phyloP scores from a whole-genome alignment of 2,113 vertebrate species.

The Cyphomyrus discorhynchus region DNA sequence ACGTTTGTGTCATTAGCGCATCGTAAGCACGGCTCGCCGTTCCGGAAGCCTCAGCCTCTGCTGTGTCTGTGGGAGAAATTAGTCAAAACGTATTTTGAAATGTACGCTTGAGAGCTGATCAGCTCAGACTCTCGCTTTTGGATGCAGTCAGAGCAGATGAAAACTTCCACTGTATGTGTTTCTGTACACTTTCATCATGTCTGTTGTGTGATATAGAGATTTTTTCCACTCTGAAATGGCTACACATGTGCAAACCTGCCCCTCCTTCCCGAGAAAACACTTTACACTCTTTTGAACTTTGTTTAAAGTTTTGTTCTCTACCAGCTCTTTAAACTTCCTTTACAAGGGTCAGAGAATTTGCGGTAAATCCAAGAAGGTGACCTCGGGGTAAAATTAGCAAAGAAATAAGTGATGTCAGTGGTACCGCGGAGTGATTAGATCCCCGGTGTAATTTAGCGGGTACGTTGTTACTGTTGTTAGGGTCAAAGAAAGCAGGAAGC shows the following conservation, averaged over 20 bases:
- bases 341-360: no score
- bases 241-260: conserved; percentile 38
- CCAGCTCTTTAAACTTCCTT: not conserved
- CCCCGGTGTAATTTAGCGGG: not conserved
- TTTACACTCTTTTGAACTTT: conserved; percentile 39
- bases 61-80: not conserved
- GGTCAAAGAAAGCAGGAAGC: not conserved
- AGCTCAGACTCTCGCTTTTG: not conserved
- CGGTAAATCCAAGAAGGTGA: not conserved
- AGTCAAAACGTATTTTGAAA: not conserved
- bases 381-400: not conserved
- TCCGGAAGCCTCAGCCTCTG: not conserved
- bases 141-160: not conserved
- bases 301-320: conserved; percentile 24
- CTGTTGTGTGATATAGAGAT: conserved; percentile 36
- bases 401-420: not conserved
- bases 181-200: conserved; percentile 31
- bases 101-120: not conserved
- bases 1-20: not conserved
- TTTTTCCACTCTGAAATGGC: conserved; percentile 6
- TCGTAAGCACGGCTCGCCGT: not conserved
- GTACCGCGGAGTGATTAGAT: not conserved
- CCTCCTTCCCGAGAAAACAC: conserved; percentile 23
- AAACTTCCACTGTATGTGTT: conserved; percentile 28
- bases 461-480: not conserved